Conservation (phyloP, 2,888 invertebrate genomes). For the Zhengitettix transpicula region DNA sequence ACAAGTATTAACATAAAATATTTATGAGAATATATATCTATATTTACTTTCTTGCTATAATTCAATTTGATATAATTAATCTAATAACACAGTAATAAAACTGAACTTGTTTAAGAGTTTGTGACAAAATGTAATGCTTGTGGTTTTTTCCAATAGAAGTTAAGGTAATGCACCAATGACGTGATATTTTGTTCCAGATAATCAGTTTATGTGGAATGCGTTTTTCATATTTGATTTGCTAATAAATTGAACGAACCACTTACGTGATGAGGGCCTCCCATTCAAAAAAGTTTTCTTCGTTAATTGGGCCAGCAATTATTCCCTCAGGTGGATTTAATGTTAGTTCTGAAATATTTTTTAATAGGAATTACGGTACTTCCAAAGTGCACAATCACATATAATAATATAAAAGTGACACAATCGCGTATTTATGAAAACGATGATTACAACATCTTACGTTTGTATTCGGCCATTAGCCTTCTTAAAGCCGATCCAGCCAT, state of each 20-base stretch:
- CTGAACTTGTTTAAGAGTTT: no score
- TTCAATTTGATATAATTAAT: no score
- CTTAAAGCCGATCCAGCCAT: constrained; percentile 78
- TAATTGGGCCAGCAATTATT: constrained; percentile 92
- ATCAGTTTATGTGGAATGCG: no score
- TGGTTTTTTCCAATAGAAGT: no score
- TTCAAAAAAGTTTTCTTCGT: constrained; percentile 99
- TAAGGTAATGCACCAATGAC: no score
- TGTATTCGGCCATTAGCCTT: constrained; percentile 76
- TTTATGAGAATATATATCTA: no score
- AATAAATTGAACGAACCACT: constrained; percentile 10
- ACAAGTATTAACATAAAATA: no score
- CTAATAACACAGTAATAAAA: no score
- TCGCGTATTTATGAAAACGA: neutral
- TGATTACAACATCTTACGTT: constrained; percentile 36
- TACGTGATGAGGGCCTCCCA: constrained; percentile 97
- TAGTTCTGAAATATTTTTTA: constrained; percentile 41
- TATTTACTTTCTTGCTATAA: no score
- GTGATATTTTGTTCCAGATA: no score
- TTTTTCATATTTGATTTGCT: no score
- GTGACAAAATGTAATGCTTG: no score
- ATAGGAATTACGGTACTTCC: neutral
- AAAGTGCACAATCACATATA: neutral
- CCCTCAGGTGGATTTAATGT: constrained; percentile 96
- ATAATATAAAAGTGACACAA: constrained; percentile 3